Conservation (phyloP, 2,113 vertebrate species). For the Sorex araneus region DNA sequence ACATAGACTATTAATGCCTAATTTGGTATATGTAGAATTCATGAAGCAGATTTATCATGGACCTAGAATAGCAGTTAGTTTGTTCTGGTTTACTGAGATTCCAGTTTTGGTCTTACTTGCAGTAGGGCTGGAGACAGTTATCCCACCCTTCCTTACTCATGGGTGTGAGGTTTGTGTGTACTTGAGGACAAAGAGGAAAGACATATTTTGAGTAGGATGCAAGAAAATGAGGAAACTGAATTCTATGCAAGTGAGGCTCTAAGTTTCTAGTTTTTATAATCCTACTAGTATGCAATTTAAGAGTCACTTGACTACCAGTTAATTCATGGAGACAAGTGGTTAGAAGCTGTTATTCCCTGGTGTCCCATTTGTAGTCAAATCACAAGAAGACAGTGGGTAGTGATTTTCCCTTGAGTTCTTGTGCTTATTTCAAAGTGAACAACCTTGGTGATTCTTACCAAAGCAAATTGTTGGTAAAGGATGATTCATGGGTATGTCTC, state of each 20-base stretch:
- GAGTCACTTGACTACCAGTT: background rate
- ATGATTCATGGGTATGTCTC: background rate
- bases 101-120: constrained; percentile 59
- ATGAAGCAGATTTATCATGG: background rate
- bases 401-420: background rate
- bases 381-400: background rate
- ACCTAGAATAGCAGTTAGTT: constrained; percentile 37
- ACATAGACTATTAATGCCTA: background rate
- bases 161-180: background rate
- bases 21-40: background rate
- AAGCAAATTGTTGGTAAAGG: background rate
- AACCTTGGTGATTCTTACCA: background rate
- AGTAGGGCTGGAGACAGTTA: background rate
- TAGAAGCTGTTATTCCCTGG: background rate
- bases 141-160: background rate
- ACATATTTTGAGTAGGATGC: background rate
- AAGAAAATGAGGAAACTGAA: background rate
- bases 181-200: background rate
- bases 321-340: background rate
- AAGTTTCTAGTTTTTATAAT: background rate
- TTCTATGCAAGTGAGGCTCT: background rate
- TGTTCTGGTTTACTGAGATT: constrained; percentile 24
- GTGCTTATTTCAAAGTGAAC: background rate
- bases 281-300: background rate
- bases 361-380: background rate